Conservation (phyloP, 2,113 vertebrate species). For the Coptodon bakossiorum region DNA sequence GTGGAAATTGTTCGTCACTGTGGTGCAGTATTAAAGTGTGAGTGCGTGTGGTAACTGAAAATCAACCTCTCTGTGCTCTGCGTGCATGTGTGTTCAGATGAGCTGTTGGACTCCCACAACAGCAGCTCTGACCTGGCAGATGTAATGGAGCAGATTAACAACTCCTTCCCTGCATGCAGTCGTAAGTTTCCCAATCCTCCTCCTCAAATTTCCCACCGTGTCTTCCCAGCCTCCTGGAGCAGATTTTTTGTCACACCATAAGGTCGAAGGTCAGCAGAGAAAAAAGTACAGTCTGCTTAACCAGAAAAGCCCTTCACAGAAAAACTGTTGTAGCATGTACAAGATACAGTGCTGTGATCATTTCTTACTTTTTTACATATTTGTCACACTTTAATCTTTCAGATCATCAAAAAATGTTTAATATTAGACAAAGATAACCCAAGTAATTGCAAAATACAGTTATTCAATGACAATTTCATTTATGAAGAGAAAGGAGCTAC, state of each 20-base stretch:
- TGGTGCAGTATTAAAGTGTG: background rate
- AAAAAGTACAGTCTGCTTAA: background rate
- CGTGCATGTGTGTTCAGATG: slow-evolving; percentile 68
- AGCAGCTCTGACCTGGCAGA: slow-evolving; percentile 88
- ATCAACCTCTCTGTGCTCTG: background rate
- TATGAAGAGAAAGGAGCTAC: background rate
- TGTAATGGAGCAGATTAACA: slow-evolving; percentile 97
- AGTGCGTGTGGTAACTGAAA: background rate
- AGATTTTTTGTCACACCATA: slow-evolving; percentile 11
- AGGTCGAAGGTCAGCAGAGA: background rate
- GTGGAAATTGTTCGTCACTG: background rate
- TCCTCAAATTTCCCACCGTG: background rate
- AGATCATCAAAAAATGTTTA: background rate
- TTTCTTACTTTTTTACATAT: background rate
- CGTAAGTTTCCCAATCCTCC: slow-evolving; percentile 74
- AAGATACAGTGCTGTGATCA: background rate
- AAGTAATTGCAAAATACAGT: background rate
- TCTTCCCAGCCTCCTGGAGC: background rate
- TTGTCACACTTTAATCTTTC: background rate
- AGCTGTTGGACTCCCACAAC: slow-evolving; percentile 80
- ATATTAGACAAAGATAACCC: background rate
- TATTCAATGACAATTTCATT: background rate
- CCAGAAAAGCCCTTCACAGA: background rate
- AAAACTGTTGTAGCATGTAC: background rate
- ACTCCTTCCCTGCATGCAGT: slow-evolving; percentile 88